Evolutionary conservation across 2,888 invertebrate genomes (phyloP), one percentile per base, ranked within the genome.

Genomic region (Ellobium chinense): DNA sequence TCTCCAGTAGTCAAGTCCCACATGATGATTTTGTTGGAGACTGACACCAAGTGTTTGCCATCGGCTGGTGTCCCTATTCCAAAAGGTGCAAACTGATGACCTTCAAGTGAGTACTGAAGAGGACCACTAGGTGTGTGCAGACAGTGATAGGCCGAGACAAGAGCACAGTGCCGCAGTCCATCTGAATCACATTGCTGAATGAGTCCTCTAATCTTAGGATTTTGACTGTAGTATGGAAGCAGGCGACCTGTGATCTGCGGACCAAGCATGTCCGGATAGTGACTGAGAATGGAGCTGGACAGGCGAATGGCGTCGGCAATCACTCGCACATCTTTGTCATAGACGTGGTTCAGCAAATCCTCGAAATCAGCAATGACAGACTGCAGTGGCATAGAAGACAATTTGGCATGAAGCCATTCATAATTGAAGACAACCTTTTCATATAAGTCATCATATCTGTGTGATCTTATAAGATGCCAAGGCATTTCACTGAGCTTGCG

Each of bases 41-140:
- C 97, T 1, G 98, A 98, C 0, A 99, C 97, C 85, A 99, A 96
- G 93, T 98, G 90, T 74, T 88, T 90, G 21, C 89, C 89, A 82
- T 92, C 92, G 29, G 91, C 88, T 0, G 92, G 92, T n/a, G 91
- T 88, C 18, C 87, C 89, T 18, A 92, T 89, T 12, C 92, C 93
- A 73, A 93, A 93, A 0, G 92, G 92, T 0, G 99, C 99, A 91
- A 99, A 99, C 91, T 98, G 98, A 93, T 99, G 99, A 0, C 99
- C 99, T 94, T 99, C 99, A 65, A 99, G 93, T 0, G 99, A 99
- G 92, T 98, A 99, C 96, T 99, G 99, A 5, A 99, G 94, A 0
- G 99, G 99, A 1, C 99, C 99, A 65, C 99, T 99, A n/a, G 99
- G 99, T 0, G 99, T 99, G 91, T 99, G 99, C 83, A 99, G 94